Base-by-base conservation (phyloP, 2,797 vertebrate genomes). In the Poeciliopsis paucimaculata region DNA sequence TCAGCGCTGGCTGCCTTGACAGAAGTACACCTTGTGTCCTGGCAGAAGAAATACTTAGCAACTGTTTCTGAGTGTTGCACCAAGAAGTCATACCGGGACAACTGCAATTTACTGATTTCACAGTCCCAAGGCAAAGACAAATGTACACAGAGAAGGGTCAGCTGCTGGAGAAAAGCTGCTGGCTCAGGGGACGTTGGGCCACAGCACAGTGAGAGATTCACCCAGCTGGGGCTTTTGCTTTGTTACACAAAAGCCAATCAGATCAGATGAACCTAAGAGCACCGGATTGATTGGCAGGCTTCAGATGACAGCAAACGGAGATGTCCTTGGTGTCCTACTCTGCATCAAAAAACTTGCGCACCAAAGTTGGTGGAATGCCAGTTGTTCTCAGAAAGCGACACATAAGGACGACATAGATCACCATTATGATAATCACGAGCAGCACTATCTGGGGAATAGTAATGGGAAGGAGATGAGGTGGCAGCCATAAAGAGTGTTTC, bases 391-490 rank as follows among this genome's bases (percentile, higher is more conserved):
- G 73, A 86, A 87, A 90, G 87, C 85, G 90, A 92, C 93, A 93
- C 87, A 46, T 91, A 94, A 94, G 93, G 93, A 94, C 91, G 87
- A 88, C 90, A 93, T 94, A 92, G 90, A 94, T 94, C 92, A 93
- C 92, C 92, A 93, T 94, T 94, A 94, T 92, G 91, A 92, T 94
- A 91, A 94, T 94, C 90, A 91, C 88, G 82, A 90, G 86, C 87
- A 16, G 89, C 82, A 76, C 86, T 79, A 89, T 90, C 92, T 88
- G 86, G 91, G 93, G 93, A 94, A 94, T 93, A 88, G 91, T 94
- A 93, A 95, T 93, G 91, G 90, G 88, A 90, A 92, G 89, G 91
- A 91, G 92, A 95, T 94, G 90, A 94, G 92, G 92, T 93, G 90
- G 90, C 88, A 77, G 91, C 86, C 78, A 92, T 93, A 91, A 94